Evolutionary conservation across 2,888 invertebrate species (phyloP).

Genomic region (Heterodera filipjevi): DNA sequence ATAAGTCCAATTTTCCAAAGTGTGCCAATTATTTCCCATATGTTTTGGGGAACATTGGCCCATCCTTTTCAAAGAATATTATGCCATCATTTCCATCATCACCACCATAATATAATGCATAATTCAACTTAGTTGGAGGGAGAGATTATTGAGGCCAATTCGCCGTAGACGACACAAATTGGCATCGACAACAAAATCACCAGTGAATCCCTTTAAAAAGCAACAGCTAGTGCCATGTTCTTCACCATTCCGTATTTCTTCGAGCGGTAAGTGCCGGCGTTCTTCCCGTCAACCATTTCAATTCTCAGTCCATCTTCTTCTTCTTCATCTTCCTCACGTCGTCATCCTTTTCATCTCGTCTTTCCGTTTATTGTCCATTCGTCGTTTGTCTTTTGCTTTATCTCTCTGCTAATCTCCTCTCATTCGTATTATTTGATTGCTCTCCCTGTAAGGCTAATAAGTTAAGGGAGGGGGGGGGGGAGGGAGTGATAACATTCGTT

Average conservation of each 20-base stretch:
- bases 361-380: no score
- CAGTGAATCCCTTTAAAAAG: neutral
- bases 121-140: slow-evolving; percentile 2
- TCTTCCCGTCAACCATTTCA: neutral
- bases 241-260: slow-evolving; percentile 27
- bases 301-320: neutral
- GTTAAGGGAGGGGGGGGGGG: no score
- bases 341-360: no score
- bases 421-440: no score
- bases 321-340: neutral
- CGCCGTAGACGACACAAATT: neutral
- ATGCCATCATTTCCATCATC: neutral
- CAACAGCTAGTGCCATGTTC: slow-evolving; percentile 22
- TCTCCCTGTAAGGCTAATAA: no score
- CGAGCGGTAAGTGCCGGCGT: slow-evolving; percentile 20
- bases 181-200: neutral
- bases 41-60: neutral
- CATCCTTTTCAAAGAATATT: neutral
- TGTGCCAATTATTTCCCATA: neutral
- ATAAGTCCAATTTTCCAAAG: neutral
- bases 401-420: no score
- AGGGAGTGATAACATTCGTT: no score
- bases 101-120: neutral
- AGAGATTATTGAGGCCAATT: slow-evolving; percentile 17
- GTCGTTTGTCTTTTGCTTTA: no score